Percentiles rank a stretch among this genome's conserved stretches.
phyloP scores from a whole-genome alignment of 2,888 invertebrate genomes.

The Graphium colonna region DNA sequence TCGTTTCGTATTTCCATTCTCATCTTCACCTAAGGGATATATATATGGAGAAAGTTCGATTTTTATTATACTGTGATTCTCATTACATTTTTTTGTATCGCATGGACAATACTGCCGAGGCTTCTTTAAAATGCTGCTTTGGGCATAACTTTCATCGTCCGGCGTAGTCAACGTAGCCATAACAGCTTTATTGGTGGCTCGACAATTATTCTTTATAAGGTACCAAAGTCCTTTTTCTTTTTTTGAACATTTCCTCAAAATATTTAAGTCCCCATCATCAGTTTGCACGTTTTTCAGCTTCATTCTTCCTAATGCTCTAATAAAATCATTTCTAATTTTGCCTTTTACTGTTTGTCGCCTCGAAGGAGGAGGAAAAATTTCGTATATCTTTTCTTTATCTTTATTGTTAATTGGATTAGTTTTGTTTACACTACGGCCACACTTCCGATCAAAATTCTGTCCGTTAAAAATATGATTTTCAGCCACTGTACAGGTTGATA shows the following conservation, averaged over 20 bases:
- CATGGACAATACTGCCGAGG: background rate
- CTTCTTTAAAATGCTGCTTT: background rate
- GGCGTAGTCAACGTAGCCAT: background rate
- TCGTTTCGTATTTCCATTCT: background rate
- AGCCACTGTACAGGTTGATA: no score
- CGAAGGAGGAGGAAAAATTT: background rate
- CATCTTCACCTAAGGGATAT: no score
- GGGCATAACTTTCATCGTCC: background rate
- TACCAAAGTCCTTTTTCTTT: background rate
- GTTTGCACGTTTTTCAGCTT: background rate
- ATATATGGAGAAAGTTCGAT: background rate
- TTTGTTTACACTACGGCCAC: no score
- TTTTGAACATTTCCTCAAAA: background rate
- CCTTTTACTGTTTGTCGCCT: background rate
- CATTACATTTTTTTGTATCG: background rate
- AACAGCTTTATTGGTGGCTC: background rate
- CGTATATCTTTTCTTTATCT: background rate
- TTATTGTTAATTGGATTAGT: background rate
- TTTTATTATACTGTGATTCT: background rate
- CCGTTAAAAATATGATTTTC: no score
- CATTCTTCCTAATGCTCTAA: background rate
- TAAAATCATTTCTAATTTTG: background rate
- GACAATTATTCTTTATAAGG: background rate
- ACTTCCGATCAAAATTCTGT: no score
- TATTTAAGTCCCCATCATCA: background rate